Conservation (phyloP, 2,113 vertebrate genomes). For the Lanius collurio region DNA sequence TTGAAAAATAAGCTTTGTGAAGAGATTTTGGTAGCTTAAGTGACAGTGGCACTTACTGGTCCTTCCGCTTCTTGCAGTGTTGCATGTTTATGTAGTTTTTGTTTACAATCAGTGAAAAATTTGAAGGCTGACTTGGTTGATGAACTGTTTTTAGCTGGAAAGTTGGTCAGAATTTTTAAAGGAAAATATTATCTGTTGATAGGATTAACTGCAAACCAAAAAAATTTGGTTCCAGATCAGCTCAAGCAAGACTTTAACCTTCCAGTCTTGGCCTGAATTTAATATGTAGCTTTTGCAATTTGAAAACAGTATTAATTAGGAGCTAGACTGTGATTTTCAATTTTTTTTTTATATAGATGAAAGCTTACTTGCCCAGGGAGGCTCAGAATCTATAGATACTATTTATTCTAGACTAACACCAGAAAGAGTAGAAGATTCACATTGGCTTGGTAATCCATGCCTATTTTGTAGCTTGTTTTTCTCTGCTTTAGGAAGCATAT, state of each 20-base stretch:
- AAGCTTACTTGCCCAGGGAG: not conserved
- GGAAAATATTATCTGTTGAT: not conserved
- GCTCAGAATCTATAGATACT: not conserved
- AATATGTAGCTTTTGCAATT: not conserved
- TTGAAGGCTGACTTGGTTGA: not conserved
- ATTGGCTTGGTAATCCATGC: not conserved
- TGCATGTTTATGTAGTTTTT: not conserved
- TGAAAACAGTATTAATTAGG: conserved; percentile 12
- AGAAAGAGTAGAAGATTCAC: not conserved
- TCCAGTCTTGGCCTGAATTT: not conserved
- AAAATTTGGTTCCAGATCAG: not conserved
- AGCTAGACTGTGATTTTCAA: not conserved
- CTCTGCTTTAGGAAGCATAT: conserved; percentile 6
- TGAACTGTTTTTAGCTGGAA: not conserved
- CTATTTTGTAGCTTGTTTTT: not conserved
- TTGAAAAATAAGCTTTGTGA: not conserved
- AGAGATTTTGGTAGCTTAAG: not conserved
- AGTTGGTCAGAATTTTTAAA: not conserved
- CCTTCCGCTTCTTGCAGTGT: not conserved
- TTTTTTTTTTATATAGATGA: not conserved
- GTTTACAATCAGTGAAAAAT: not conserved
- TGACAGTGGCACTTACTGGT: not conserved
- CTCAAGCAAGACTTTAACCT: not conserved
- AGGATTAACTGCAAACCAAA: not conserved
- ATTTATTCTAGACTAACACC: not conserved